Evolutionary conservation across 1,140 invertebrate genomes (phyloP).

Genomic region (Hylaeus volcanicus): DNA sequence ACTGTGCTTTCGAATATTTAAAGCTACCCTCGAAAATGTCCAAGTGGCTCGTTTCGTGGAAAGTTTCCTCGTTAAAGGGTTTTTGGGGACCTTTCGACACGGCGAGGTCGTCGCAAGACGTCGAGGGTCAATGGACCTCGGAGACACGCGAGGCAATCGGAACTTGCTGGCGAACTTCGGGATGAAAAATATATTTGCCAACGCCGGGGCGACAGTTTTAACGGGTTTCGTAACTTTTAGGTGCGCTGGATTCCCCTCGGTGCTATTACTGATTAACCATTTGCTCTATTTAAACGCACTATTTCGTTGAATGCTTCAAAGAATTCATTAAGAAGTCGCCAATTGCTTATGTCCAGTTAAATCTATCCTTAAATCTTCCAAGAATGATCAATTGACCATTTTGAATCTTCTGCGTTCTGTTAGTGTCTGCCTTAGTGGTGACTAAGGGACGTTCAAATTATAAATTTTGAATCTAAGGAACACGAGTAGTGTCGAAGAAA

Average conservation of each 20-base stretch:
- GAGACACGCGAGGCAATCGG: neutral
- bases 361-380: too few relatives aligned
- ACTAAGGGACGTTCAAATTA: too few relatives aligned
- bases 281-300: too few relatives aligned
- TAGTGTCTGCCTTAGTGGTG: too few relatives aligned
- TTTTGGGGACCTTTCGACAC: slow-evolving; percentile 28
- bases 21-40: slow-evolving; percentile 66
- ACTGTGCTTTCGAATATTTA: slow-evolving; percentile 67
- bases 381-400: too few relatives aligned
- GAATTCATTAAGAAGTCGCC: too few relatives aligned
- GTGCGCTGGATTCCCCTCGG: too few relatives aligned
- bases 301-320: too few relatives aligned
- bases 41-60: slow-evolving; percentile 61
- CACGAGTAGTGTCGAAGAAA: too few relatives aligned
- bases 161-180: slow-evolving; percentile 29
- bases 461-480: too few relatives aligned
- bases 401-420: too few relatives aligned
- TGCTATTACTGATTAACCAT: neutral
- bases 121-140: slow-evolving; percentile 32
- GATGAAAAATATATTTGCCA: slow-evolving; percentile 48
- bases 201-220: neutral
- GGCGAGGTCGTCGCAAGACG: slow-evolving; percentile 24
- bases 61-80: slow-evolving; percentile 68
- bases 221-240: neutral
- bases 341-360: too few relatives aligned